Evolutionary conservation across 2,797 vertebrate genomes (phyloP).

Genomic region (Dallia pectoralis): DNA sequence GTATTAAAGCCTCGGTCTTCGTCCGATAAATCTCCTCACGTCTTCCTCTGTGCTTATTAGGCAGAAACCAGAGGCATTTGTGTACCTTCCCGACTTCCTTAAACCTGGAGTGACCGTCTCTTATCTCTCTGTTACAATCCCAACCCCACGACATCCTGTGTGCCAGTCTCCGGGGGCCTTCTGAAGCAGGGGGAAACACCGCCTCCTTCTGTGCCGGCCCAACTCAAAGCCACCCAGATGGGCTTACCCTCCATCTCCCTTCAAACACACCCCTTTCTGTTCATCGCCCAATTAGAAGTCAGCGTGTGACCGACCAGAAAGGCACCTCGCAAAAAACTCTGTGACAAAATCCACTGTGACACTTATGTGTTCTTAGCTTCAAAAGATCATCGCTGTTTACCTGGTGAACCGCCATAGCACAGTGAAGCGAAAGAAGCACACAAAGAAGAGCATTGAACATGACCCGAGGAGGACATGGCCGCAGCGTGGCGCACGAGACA

Average conservation of each 20-base stretch:
- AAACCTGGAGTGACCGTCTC: conserved; percentile 50
- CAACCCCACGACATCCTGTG: conserved; percentile 37
- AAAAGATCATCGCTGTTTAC: neutral
- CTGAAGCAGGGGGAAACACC: conserved; percentile 38
- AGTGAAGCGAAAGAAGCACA: neutral
- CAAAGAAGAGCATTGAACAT: neutral
- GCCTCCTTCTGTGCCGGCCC: conserved; percentile 21
- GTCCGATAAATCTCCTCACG: neutral
- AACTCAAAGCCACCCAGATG: conserved; percentile 62
- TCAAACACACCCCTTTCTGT: conserved; percentile 28
- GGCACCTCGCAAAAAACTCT: conserved; percentile 11
- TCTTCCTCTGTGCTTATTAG: neutral
- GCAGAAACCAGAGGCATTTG: conserved; percentile 6
- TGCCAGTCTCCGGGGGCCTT: conserved; percentile 34
- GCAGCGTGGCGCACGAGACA: neutral
- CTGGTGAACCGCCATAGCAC: neutral
- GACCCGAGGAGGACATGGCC: neutral
- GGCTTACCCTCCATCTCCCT: conserved; percentile 38
- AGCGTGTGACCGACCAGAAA: neutral
- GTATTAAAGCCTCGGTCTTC: neutral
- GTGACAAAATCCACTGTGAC: too few species aligned
- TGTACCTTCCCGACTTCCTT: conserved; percentile 39
- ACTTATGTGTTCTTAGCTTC: neutral
- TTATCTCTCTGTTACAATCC: conserved; percentile 57
- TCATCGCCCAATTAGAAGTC: conserved; percentile 46